Evolutionary conservation across 2,113 vertebrate genomes (phyloP).

Genomic region (Boulengeromyrus knoepffleri): DNA sequence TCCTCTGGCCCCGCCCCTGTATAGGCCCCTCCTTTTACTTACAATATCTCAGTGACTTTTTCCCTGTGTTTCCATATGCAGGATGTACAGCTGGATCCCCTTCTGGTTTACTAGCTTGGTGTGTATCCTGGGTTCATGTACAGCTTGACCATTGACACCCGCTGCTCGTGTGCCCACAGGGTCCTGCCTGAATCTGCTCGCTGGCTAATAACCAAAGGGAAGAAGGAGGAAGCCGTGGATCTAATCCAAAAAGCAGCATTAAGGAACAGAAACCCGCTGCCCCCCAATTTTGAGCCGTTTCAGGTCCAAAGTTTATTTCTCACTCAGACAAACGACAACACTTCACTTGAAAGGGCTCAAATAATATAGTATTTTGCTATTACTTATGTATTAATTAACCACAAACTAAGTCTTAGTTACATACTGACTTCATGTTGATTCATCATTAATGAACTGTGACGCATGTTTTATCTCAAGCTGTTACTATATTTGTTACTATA

Average conservation of each 20-base stretch:
- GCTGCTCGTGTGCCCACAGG: constrained; percentile 31
- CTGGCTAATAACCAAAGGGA: constrained; percentile 50
- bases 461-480: background rate
- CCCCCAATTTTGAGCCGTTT: constrained; percentile 38
- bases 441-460: background rate
- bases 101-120: background rate
- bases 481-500: background rate
- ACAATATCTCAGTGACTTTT: background rate
- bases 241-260: constrained; percentile 50
- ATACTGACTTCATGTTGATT: background rate
- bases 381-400: background rate
- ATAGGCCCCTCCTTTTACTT: background rate
- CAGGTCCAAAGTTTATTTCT: constrained; percentile 33
- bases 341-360: background rate
- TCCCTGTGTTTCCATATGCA: background rate
- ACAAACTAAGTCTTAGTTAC: background rate
- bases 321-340: background rate
- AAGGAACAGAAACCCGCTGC: constrained; percentile 44
- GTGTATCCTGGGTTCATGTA: background rate
- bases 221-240: constrained; percentile 47
- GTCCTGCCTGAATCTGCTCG: constrained; percentile 52
- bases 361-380: background rate
- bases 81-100: too few species aligned
- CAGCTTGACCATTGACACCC: background rate
- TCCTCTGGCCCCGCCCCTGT: background rate